Evolutionary conservation across 1,140 invertebrate genomes (phyloP).

Genomic region (Zaprionus vittiger): DNA sequence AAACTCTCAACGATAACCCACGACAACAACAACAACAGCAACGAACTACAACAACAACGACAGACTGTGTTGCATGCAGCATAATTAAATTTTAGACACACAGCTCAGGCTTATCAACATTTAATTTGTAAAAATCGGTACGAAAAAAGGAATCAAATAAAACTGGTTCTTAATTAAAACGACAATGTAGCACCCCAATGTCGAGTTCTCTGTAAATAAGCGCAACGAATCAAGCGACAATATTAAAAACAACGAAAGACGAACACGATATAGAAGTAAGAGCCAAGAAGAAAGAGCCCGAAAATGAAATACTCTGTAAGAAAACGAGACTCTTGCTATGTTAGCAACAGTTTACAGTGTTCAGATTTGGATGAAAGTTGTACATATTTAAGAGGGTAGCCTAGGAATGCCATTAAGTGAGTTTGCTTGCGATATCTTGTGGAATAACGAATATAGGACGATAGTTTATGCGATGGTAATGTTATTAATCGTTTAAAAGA

Average conservation of each 20-base stretch:
- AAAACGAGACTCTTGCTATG: neutral
- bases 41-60: conserved; percentile 10
- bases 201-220: conserved; percentile 74
- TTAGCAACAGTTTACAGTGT: neutral
- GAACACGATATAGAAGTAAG: conserved; percentile 24
- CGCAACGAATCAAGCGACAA: conserved; percentile 73
- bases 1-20: conserved; percentile 67
- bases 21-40: conserved; percentile 13
- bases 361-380: neutral
- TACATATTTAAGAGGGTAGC: neutral
- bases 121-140: conserved; percentile 71
- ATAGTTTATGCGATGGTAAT: neutral
- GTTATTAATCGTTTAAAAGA: neutral
- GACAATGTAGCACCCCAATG: conserved; percentile 47
- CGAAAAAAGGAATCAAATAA: conserved; percentile 34
- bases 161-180: conserved; percentile 78
- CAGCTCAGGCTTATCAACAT: conserved; percentile 61
- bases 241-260: conserved; percentile 25
- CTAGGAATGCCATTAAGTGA: neutral
- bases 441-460: neutral
- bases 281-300: neutral
- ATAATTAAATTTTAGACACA: conserved; percentile 65
- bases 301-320: conserved; percentile 7
- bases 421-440: neutral
- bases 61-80: conserved; percentile 55